Evolutionary conservation across 1,140 invertebrate genomes (phyloP), one percentile per base, ranked within the genome.

Genomic region (Tribolium castaneum): DNA sequence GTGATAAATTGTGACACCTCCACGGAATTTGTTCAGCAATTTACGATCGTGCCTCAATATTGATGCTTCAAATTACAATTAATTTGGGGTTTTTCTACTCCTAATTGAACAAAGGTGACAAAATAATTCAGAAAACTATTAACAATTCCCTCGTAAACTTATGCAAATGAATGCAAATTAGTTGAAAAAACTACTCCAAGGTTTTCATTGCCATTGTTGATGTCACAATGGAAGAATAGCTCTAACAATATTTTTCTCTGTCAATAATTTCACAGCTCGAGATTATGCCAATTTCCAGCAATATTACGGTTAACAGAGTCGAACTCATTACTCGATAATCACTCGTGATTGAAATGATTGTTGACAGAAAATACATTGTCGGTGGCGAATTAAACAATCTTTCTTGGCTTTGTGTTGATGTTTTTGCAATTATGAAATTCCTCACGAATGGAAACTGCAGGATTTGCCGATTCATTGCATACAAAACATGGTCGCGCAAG

Each of bases 141-240:
- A 35, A 66, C 59, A 66, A 66, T 66, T 13, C 19, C 0, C 19
- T 59, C 10, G 54, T 59, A 59, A 59, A 59, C 34, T 66, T 66
- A 66, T 66, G 59, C 59, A 66, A 66, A 66, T 66, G 59, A 66
- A 66, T 66, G 59, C 59, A 66, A 66, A 66, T 66, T 66, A 66
- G n/a, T 66, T 66, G 59, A 66, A 66, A 66, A 66, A 66, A 66
- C 59, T 35, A 14, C 25, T 35, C 30, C 59, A 66, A 66, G 59
- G 59, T 66, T 52, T 66, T 34, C 12, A 34, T 66, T 66, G 59
- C 59, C 30, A 66, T 66, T 66, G 59, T 66, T 35, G 59, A 66
- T 66, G 59, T 34, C 59, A 66, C 59, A 66, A 66, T 66, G 59
- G 59, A 66, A 66, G 59, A 66, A 66, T 66, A 45, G 59, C 22